Conservation (phyloP, 2,888 invertebrate species). For the Oscheius myriophilus region DNA sequence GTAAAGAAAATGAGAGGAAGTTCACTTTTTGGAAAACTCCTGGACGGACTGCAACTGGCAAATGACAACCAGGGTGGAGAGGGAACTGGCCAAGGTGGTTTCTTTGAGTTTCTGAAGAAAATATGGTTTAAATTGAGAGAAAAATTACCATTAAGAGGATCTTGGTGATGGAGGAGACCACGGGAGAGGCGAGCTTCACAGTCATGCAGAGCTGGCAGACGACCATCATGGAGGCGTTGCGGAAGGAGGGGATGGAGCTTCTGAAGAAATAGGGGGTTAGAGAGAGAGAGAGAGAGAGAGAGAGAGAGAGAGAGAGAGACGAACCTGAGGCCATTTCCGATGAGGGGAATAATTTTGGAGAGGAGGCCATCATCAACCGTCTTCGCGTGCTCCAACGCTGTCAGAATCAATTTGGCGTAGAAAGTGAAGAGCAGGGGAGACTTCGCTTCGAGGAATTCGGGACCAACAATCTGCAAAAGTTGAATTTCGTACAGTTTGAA, state of each 20-base stretch:
- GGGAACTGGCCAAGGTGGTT: slow-evolving; percentile 39
- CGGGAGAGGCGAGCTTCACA: slow-evolving; percentile 52
- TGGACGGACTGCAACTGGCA: slow-evolving; percentile 62
- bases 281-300: too few species aligned
- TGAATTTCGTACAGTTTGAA: too few species aligned
- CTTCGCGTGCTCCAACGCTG: slow-evolving; percentile 77
- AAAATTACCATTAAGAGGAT: slow-evolving; percentile 52
- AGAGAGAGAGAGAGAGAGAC: too few species aligned
- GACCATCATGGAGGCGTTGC: slow-evolving; percentile 53
- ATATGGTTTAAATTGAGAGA: background rate
- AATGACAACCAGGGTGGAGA: slow-evolving; percentile 63
- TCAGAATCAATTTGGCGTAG: slow-evolving; percentile 82
- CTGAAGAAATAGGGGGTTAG: slow-evolving; percentile 28
- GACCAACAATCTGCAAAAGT: slow-evolving; percentile 42
- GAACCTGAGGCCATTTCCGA: slow-evolving; percentile 63
- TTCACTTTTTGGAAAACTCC: slow-evolving; percentile 54
- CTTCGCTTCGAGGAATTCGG: slow-evolving; percentile 44
- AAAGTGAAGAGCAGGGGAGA: slow-evolving; percentile 83
- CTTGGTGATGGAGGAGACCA: slow-evolving; percentile 52
- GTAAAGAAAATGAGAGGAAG: background rate
- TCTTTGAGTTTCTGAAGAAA: slow-evolving; percentile 55
- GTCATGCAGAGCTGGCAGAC: slow-evolving; percentile 56
- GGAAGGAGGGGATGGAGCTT: slow-evolving; percentile 46
- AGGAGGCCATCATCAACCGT: slow-evolving; percentile 78
- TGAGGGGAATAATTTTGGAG: slow-evolving; percentile 61